Evolutionary conservation across 2,113 vertebrate genomes (phyloP).

Genomic region (Ramphastos sulfuratus): DNA sequence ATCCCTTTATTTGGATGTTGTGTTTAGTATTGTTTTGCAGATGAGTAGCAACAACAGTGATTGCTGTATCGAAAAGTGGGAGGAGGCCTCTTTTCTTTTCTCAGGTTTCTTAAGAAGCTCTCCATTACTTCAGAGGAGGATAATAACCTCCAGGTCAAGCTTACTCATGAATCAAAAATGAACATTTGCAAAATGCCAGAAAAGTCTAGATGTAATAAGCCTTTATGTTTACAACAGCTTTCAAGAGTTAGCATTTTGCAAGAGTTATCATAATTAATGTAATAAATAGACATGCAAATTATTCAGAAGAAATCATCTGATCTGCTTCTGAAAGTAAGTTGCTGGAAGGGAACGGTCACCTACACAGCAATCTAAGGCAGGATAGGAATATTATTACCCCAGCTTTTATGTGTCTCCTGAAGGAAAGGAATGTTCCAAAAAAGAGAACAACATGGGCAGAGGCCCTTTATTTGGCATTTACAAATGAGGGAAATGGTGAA

Average conservation of each 20-base stretch:
- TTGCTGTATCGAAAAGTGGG: conserved; percentile 6
- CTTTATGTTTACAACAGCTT: conserved; percentile 56
- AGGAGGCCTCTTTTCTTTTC: conserved; percentile 25
- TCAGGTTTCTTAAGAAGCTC: neutral
- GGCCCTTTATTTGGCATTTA: conserved; percentile 20
- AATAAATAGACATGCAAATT: conserved; percentile 41
- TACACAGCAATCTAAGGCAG: neutral
- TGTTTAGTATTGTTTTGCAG: conserved; percentile 6
- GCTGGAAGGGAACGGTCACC: conserved; percentile 4
- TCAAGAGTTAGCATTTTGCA: conserved; percentile 45
- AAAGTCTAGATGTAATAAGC: conserved; percentile 23
- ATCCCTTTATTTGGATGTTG: neutral
- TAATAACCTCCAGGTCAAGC: conserved; percentile 26
- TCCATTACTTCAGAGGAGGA: neutral
- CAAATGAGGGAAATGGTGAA: conserved; percentile 21
- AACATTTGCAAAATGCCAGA: conserved; percentile 44
- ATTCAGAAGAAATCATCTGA: neutral
- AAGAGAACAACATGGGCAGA: neutral
- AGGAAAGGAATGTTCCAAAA: conserved; percentile 27
- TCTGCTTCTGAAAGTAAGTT: neutral
- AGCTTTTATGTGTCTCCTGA: neutral
- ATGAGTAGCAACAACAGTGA: neutral
- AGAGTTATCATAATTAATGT: conserved; percentile 38
- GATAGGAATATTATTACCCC: neutral
- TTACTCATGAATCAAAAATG: conserved; percentile 47